Evolutionary conservation across 2,888 invertebrate genomes (phyloP), one percentile per base, ranked within the genome.

Genomic region (Cyclophora albipunctata): DNA sequence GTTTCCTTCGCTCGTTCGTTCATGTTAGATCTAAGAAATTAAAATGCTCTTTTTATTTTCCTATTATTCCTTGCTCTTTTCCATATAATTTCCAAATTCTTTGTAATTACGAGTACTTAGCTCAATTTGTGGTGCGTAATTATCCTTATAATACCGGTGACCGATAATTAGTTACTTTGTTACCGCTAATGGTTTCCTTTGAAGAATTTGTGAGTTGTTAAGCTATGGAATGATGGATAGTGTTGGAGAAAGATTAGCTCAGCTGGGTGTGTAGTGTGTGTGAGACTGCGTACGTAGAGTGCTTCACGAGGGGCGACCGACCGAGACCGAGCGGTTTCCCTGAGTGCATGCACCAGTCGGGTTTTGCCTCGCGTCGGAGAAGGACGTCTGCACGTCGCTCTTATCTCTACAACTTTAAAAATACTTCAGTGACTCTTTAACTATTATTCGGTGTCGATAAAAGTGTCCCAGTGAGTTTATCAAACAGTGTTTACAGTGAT

Each of bases 251-350:
- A 55, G 52, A 55, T 55, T 53, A 60, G 59, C 64, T 61, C 75
- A 75, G 77, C 76, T 76, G 75, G 72, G 74, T 69, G 68, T 64
- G 56, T 64, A 66, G 66, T 60, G 62, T 55, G 59, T 54, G 55
- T 63, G 54, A 37, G 45, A 45, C 46, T 20, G 50, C 44, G 47
- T 50, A 46, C 45, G 20, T 20, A 20, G 20, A 20, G 20, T 20
- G 20, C 20, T 20, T 20, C 20, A 40, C 49, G 66, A 67, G 60
- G 64, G 60, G 64, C 63, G 63, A 52, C 49, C 53, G 50, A 58
- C 56, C 54, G 52, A 57, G 51, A 50, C 55, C 52, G 52, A 50
- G 60, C 60, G 57, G 59, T 53, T 59, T 61, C 62, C 58, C 51
- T 51, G 44, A 47, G 45, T 56, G 57, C 51, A 51, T 51, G 73